phyloP scores from a whole-genome alignment of 2,113 vertebrate genomes.

The Nothoprocta perdicaria region DNA sequence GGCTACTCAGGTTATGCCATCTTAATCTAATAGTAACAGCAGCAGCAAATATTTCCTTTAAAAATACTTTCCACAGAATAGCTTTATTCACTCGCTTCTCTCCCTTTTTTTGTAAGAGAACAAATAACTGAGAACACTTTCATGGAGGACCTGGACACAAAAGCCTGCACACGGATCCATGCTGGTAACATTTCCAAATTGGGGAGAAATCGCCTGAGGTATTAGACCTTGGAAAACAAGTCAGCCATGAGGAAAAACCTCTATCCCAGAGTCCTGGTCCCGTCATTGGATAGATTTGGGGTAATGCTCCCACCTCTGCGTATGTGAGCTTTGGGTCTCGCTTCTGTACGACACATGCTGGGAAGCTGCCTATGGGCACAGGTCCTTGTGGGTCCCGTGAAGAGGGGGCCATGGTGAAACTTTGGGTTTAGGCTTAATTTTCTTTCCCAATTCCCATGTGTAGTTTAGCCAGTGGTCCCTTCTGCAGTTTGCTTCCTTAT shows the following conservation, averaged over 20 bases:
- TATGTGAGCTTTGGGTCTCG: neutral
- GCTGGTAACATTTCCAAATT: neutral
- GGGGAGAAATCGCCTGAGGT: neutral
- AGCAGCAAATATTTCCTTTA: conserved; percentile 13
- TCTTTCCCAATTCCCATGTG: neutral
- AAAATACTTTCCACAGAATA: neutral
- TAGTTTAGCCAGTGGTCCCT: neutral
- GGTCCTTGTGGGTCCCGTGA: neutral
- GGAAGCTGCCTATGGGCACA: neutral
- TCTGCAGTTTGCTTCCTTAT: neutral
- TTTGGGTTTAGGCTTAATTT: neutral
- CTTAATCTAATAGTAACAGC: conserved; percentile 17
- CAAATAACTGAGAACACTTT: neutral
- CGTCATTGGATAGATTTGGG: neutral
- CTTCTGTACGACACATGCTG: neutral
- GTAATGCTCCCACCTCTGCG: neutral
- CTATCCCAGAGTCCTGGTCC: neutral
- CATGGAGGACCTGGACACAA: neutral
- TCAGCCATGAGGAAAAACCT: neutral
- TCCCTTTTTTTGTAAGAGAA: neutral
- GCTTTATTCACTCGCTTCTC: neutral
- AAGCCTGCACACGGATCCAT: neutral
- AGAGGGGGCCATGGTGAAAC: neutral
- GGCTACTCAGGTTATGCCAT: neutral
- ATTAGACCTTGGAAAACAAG: neutral